A percentile compares a stretch with the other conserved stretches of the same genome.
Conservation (phyloP, 1,140 invertebrate species). For the Muscidifurax raptorellus region DNA sequence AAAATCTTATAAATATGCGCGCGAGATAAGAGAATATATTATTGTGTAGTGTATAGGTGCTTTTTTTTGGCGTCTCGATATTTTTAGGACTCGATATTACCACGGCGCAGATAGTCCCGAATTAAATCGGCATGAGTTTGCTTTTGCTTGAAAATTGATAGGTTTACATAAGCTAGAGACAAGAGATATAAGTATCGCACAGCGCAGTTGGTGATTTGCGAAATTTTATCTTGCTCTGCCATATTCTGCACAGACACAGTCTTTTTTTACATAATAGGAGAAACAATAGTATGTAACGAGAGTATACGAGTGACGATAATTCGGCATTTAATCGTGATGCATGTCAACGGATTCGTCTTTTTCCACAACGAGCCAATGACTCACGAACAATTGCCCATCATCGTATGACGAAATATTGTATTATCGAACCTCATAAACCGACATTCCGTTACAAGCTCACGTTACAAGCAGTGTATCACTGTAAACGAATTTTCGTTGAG, state of each 20-base stretch:
- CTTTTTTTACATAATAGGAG: background rate
- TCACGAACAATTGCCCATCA: too few relatives aligned
- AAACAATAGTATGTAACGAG: background rate
- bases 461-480: too few relatives aligned
- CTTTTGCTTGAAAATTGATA: background rate
- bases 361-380: too few relatives aligned
- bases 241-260: too few relatives aligned
- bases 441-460: too few relatives aligned
- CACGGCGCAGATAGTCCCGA: background rate
- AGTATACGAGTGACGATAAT: too few relatives aligned
- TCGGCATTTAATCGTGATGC: background rate
- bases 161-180: background rate
- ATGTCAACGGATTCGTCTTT: background rate
- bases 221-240: background rate
- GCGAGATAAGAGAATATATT: background rate
- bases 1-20: background rate
- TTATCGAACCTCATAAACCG: too few relatives aligned
- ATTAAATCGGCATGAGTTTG: background rate
- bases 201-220: background rate
- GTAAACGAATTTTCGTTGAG: too few relatives aligned
- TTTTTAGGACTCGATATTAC: background rate
- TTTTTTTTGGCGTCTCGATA: background rate
- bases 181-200: background rate
- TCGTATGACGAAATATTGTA: too few relatives aligned
- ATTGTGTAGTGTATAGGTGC: too few relatives aligned